phyloP scores from a whole-genome alignment of 2,797 vertebrate genomes.

The Cuniculus paca region DNA sequence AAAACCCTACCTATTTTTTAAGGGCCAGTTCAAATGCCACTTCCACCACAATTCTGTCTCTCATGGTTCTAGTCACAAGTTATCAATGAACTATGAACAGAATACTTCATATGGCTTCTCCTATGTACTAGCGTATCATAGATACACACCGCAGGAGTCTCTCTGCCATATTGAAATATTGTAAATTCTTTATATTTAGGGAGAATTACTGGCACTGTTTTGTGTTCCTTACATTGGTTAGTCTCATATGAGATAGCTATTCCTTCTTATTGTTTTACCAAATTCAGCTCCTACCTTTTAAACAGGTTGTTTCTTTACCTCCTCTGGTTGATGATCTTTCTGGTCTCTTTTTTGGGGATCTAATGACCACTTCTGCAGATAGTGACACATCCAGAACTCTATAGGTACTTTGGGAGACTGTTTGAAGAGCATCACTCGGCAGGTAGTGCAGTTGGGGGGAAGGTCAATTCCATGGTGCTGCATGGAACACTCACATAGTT shows the following conservation, averaged over 20 bases:
- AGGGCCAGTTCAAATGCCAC: background rate
- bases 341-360: background rate
- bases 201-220: background rate
- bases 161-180: accelerated
- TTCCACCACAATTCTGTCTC: background rate
- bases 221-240: background rate
- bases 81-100: background rate
- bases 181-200: background rate
- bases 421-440: background rate
- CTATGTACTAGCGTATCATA: accelerated
- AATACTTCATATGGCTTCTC: background rate
- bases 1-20: background rate
- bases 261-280: background rate
- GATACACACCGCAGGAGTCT: background rate
- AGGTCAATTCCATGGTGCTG: background rate
- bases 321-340: background rate
- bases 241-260: background rate
- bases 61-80: background rate
- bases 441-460: background rate
- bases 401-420: background rate
- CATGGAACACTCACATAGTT: background rate
- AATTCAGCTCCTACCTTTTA: background rate
- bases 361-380: background rate
- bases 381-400: background rate
- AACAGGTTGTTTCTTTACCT: background rate